Evolutionary conservation across 2,113 vertebrate species (phyloP), one percentile per base, ranked within the genome.

Genomic region (Irena cyanogastra): DNA sequence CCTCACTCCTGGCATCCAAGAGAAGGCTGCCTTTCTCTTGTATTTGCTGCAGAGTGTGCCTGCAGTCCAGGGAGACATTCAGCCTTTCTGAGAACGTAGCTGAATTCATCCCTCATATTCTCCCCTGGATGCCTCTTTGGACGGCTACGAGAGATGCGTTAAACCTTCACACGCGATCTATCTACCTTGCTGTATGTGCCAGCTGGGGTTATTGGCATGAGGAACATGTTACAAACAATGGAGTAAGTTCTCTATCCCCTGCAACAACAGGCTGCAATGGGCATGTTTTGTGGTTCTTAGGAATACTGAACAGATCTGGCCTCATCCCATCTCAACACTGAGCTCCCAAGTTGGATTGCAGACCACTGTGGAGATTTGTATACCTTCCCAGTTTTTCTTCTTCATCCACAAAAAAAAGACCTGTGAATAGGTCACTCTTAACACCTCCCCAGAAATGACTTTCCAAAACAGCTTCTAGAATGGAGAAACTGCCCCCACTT

Each of bases 271-370:
- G 95, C 95, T 96, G 93, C 94, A 94, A 82, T 78, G 97, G 98
- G 97, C 96, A 61, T 95, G 83, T 97, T 98, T 97, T 95, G 89
- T 97, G 96, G 93, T 96, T 97, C 96, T 97, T 97, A 91, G 93
- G 83, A 97, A 95, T 94, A 95, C 94, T 77, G 93, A 97, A 97
- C 95, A 95, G 95, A 91, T 89, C 81, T 93, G 95, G 97, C 74
- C 96, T 91, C 78, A 59, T 94, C 87, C 89, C 85, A 33, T 95
- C 90, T 95, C 80, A 95, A 97, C 83, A 91, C 79, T 72, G 64
- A 93, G 80, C 88, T 95, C 77, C 90, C 90, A 93, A 89, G 76
- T 75, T 96, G 96, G 92, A 94, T 95, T 97, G 96, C 97, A 97
- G 93, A 95, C 95, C 95, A 90, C 93, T 96, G 95, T 94, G 92